phyloP scores from a whole-genome alignment of 2,797 vertebrate species.

The Pseudotriccus pelzelni region DNA sequence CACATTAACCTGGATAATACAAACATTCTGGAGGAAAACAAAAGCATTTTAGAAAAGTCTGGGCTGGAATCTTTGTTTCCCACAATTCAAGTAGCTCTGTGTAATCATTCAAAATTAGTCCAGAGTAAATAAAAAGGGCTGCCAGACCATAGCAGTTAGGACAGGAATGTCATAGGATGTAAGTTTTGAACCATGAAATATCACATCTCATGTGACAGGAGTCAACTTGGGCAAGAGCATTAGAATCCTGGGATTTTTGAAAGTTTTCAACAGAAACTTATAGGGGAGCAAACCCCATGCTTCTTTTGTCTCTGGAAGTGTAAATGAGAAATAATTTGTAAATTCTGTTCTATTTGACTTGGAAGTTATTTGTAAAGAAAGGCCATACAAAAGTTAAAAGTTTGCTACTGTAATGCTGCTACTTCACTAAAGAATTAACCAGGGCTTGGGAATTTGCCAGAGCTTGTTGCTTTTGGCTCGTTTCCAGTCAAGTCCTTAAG shows the following conservation, averaged over 20 bases:
- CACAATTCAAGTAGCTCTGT: neutral
- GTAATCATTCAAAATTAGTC: slow-evolving; percentile 14
- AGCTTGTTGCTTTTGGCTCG: slow-evolving; percentile 36
- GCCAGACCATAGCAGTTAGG: neutral
- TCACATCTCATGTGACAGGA: neutral
- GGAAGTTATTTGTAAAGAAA: slow-evolving; percentile 18
- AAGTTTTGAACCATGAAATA: neutral
- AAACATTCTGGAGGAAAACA: slow-evolving; percentile 20
- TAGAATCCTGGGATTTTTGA: neutral
- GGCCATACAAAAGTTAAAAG: neutral
- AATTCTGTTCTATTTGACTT: slow-evolving; percentile 17
- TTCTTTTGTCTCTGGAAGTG: slow-evolving; percentile 1
- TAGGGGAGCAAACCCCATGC: neutral
- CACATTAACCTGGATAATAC: slow-evolving; percentile 14
- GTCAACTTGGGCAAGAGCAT: neutral
- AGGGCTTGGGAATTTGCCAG: slow-evolving; percentile 33
- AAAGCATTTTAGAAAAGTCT: slow-evolving; percentile 12
- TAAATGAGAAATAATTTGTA: neutral
- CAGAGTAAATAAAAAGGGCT: slow-evolving; percentile 13
- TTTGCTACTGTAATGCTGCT: slow-evolving; percentile 21
- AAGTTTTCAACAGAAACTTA: neutral
- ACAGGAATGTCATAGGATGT: neutral
- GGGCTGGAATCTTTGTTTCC: slow-evolving; percentile 9
- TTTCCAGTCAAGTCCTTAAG: slow-evolving; percentile 41
- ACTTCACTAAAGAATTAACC: slow-evolving; percentile 4